Evolutionary conservation across 2,888 invertebrate genomes (phyloP).

Genomic region (Patella depressa): DNA sequence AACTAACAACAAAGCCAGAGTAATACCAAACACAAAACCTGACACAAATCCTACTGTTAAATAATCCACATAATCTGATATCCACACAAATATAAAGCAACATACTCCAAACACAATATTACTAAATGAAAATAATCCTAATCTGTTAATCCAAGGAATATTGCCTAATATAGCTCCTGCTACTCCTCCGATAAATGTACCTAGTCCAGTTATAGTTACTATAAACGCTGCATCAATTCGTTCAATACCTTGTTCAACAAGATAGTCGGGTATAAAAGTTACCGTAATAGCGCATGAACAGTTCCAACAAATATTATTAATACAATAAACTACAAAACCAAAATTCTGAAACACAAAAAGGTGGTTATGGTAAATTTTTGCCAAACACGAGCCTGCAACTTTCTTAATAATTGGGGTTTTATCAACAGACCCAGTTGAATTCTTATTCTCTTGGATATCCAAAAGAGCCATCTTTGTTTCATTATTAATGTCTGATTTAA

Average conservation of each 20-base stretch:
- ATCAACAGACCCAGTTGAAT: neutral
- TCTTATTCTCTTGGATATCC: neutral
- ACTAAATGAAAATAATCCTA: slow-evolving; percentile 46
- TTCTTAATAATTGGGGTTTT: slow-evolving; percentile 3
- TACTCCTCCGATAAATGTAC: slow-evolving; percentile 53
- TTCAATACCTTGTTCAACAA: slow-evolving; percentile 42
- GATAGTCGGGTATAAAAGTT: slow-evolving; percentile 54
- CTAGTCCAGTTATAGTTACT: slow-evolving; percentile 46
- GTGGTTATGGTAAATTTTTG: slow-evolving; percentile 11
- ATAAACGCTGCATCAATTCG: slow-evolving; percentile 46
- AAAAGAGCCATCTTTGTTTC: slow-evolving; percentile 16
- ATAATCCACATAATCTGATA: slow-evolving; percentile 11
- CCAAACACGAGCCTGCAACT: neutral
- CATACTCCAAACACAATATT: slow-evolving; percentile 47
- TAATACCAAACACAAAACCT: slow-evolving; percentile 57
- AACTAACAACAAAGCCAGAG: slow-evolving; percentile 57
- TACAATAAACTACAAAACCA: slow-evolving; percentile 54
- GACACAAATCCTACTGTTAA: slow-evolving; percentile 33
- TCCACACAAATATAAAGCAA: slow-evolving; percentile 37
- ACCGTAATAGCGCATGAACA: slow-evolving; percentile 46
- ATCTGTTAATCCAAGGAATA: slow-evolving; percentile 43
- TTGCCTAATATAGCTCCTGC: slow-evolving; percentile 57
- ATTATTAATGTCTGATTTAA: neutral
- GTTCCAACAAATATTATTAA: slow-evolving; percentile 63
- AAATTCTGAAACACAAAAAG: slow-evolving; percentile 37